Percentiles rank a stretch among this genome's conserved stretches.
Evolutionary conservation across 2,888 invertebrate genomes (phyloP).

Genomic region (Julus scanicus): DNA sequence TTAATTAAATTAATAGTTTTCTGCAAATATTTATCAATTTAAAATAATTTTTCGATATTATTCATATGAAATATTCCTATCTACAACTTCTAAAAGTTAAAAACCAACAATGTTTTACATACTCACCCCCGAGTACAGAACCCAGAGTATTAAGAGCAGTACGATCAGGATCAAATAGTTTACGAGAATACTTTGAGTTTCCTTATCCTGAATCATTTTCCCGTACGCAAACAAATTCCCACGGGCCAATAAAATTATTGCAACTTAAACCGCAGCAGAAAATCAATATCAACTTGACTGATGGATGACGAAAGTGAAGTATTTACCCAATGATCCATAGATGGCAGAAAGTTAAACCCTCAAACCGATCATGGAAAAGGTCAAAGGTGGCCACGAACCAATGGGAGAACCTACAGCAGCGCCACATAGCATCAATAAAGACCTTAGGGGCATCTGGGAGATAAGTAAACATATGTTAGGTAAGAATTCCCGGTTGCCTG

Average conservation of each 20-base stretch:
- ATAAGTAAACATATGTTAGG: constrained; percentile 13
- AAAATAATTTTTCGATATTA: too few species aligned
- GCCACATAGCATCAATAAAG: neutral
- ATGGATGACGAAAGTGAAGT: neutral
- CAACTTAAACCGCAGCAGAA: neutral
- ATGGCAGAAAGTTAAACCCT: neutral
- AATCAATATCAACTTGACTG: neutral
- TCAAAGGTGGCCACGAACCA: neutral
- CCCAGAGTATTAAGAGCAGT: constrained; percentile 61
- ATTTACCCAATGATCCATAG: neutral
- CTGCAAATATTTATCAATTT: too few species aligned
- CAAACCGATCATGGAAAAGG: neutral
- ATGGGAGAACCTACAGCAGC: neutral
- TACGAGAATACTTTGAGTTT: constrained; percentile 58
- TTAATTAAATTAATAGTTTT: too few species aligned
- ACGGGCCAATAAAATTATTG: neutral
- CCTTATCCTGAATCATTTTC: constrained; percentile 54
- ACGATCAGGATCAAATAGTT: constrained; percentile 62
- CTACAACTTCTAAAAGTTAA: neutral
- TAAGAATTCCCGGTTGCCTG: neutral
- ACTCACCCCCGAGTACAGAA: constrained; percentile 61
- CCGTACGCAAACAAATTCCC: neutral
- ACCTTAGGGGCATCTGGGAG: neutral
- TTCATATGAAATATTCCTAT: neutral
- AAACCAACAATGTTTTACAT: neutral